Percentiles rank a stretch among this genome's conserved stretches.
Evolutionary conservation across 2,113 vertebrate species (phyloP).

Genomic region (Lethenteron camtschaticum): DNA sequence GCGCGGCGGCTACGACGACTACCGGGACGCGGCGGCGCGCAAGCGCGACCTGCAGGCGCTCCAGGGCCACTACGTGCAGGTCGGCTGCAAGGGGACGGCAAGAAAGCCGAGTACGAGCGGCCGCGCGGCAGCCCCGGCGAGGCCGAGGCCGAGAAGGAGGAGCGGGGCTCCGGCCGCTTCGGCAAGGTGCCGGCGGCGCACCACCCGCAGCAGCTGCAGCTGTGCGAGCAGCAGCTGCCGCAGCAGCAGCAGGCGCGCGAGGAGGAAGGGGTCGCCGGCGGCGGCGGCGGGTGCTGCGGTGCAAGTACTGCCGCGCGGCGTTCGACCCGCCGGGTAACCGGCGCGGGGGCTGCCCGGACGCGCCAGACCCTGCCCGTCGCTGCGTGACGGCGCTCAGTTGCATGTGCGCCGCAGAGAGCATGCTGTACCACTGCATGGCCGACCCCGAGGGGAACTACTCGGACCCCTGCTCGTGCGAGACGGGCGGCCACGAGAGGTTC

Average conservation of each 20-base stretch:
- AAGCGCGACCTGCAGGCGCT: constrained; percentile 46
- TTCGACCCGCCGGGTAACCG: constrained; percentile 64
- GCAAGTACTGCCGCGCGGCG: constrained; percentile 74
- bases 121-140: constrained; percentile 60
- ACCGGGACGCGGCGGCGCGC: constrained; percentile 60
- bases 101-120: constrained; percentile 46
- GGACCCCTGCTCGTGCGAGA: constrained; percentile 84
- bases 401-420: constrained; percentile 93
- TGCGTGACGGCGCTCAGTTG: constrained; percentile 79
- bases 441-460: constrained; percentile 95
- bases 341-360: constrained; percentile 68
- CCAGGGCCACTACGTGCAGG: constrained; percentile 47
- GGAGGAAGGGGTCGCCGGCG: neutral
- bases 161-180: constrained; percentile 17
- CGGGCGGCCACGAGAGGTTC: constrained; percentile 49
- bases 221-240: neutral
- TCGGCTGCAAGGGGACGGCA: constrained; percentile 44
- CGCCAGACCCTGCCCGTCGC: constrained; percentile 54
- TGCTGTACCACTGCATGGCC: constrained; percentile 99
- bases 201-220: neutral
- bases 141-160: constrained; percentile 44
- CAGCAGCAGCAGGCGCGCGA: constrained; percentile 6
- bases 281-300: constrained; percentile 31
- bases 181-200: too few relatives aligned
- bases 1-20: constrained; percentile 70